Evolutionary conservation across 2,888 invertebrate genomes (phyloP).

Genomic region (Anthoptus insignis): DNA sequence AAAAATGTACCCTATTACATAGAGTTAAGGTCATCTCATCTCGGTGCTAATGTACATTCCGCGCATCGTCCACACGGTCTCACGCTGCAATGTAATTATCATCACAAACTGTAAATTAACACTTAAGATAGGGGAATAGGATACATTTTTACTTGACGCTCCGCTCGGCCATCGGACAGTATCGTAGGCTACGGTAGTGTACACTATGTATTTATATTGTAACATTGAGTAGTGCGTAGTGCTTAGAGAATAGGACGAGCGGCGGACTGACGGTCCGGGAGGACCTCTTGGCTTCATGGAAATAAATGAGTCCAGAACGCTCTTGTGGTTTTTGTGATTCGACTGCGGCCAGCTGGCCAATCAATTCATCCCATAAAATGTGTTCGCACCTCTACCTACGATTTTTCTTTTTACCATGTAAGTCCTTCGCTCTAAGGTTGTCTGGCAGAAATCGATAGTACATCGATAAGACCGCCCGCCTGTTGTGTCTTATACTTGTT

Average conservation of each 20-base stretch:
- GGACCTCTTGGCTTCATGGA: constrained; percentile 18
- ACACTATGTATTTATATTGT: constrained; percentile 39
- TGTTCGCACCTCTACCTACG: no score
- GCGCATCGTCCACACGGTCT: not conserved
- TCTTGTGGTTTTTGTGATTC: not conserved
- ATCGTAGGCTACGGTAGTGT: constrained; percentile 38
- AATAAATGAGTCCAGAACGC: constrained; percentile 24
- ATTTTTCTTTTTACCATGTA: no score
- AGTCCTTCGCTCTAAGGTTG: no score
- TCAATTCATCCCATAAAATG: no score
- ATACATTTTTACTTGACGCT: constrained; percentile 28
- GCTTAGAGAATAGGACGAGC: not conserved
- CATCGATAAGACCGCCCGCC: no score
- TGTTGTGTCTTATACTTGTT: no score
- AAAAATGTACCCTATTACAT: constrained; percentile 31
- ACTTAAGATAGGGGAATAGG: constrained; percentile 9
- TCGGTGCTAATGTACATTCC: constrained; percentile 34
- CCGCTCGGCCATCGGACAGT: constrained; percentile 11
- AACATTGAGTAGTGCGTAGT: constrained; percentile 28
- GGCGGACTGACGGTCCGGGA: constrained; percentile 5
- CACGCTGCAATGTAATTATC: constrained; percentile 33
- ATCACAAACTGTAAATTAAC: constrained; percentile 31
- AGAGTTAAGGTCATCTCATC: constrained; percentile 15
- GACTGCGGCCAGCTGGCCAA: no score
- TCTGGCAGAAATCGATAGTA: no score